phyloP scores from a whole-genome alignment of 2,797 vertebrate genomes.

The Zalophus californianus region DNA sequence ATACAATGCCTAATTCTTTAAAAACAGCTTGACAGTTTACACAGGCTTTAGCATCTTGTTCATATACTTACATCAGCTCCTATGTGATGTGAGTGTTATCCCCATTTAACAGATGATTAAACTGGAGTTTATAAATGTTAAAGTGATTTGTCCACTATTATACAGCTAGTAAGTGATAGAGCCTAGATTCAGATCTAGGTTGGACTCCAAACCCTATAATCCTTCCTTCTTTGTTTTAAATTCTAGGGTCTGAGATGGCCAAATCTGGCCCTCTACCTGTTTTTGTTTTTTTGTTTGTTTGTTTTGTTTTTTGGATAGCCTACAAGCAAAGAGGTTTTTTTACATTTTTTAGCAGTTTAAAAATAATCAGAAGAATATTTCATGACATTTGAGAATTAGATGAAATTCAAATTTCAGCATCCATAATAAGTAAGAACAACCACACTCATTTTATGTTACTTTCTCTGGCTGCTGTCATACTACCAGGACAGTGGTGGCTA shows the following conservation, averaged over 20 bases:
- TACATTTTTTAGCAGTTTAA: not conserved
- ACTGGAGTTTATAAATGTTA: not conserved
- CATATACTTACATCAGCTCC: not conserved
- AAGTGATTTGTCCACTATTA: not conserved
- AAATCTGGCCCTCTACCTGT: not conserved
- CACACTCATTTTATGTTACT: not conserved
- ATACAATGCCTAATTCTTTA: not conserved
- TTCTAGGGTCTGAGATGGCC: not conserved
- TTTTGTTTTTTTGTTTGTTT: not conserved
- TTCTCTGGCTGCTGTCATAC: not conserved
- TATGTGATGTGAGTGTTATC: not conserved
- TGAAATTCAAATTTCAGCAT: not conserved
- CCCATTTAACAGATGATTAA: not conserved
- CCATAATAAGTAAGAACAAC: not conserved
- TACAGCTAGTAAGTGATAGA: not conserved
- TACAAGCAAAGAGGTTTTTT: not conserved
- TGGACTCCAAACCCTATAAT: not conserved
- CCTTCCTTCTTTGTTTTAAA: not conserved
- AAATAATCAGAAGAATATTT: conserved; percentile 46
- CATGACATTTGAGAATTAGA: not conserved
- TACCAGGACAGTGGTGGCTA: not conserved
- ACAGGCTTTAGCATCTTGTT: not conserved
- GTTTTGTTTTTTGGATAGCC: not conserved
- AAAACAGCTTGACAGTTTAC: not conserved
- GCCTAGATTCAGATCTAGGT: not conserved